A percentile compares a stretch with the other conserved stretches of the same genome.
Evolutionary conservation across 2,797 vertebrate genomes (phyloP).

Genomic region (Limosa lapponica): DNA sequence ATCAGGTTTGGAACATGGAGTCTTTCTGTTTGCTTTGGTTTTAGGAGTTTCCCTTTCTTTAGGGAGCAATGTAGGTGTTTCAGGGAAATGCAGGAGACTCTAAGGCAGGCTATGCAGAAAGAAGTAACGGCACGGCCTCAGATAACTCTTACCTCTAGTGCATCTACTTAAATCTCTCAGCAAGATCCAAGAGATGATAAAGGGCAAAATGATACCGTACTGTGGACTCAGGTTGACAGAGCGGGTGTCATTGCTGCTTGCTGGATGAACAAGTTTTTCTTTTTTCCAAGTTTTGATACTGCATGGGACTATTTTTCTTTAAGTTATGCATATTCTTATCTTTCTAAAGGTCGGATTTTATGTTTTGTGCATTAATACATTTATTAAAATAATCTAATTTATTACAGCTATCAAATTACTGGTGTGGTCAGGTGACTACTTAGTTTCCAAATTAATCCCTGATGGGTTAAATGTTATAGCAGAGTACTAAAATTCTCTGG

Average conservation of each 20-base stretch:
- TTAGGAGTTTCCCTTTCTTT: background rate
- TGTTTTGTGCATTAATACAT: background rate
- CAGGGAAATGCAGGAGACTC: background rate
- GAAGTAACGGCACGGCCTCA: background rate
- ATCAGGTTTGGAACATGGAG: background rate
- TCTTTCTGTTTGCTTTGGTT: background rate
- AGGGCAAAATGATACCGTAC: background rate
- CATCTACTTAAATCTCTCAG: background rate
- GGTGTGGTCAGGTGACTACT: background rate
- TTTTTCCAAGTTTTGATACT: background rate
- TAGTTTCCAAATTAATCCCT: background rate
- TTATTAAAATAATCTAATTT: background rate
- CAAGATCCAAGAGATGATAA: background rate
- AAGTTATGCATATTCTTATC: background rate
- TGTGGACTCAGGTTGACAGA: background rate
- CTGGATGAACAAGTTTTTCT: background rate
- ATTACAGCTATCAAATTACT: background rate
- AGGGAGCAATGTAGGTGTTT: background rate
- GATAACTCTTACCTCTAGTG: background rate
- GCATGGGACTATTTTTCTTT: background rate
- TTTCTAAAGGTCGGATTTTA: background rate
- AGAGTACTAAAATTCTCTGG: background rate
- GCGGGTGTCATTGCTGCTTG: background rate
- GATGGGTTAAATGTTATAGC: background rate
- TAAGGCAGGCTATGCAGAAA: background rate